phyloP scores from a whole-genome alignment of 2,888 invertebrate species.

The Ochropleura plecta region DNA sequence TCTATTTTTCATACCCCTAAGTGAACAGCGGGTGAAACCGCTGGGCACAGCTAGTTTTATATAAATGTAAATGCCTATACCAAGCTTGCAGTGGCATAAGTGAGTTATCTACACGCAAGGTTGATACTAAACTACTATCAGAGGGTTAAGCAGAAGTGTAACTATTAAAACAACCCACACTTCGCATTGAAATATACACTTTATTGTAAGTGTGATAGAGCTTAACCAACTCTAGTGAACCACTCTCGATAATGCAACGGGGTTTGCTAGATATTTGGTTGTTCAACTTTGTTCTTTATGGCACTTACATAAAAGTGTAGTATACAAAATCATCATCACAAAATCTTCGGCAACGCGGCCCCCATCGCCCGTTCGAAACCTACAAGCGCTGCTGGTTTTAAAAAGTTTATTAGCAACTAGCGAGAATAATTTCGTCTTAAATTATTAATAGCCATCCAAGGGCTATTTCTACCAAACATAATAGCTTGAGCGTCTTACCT shows the following conservation, averaged over 20 bases:
- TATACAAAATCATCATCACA: background rate
- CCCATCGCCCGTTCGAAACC: background rate
- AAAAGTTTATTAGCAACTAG: too few species aligned
- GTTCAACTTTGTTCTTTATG: background rate
- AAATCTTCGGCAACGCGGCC: background rate
- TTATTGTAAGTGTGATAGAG: background rate
- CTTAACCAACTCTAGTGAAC: background rate
- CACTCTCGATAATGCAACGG: background rate
- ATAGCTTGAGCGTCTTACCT: background rate
- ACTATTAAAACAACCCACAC: too few species aligned
- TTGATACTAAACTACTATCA: too few species aligned
- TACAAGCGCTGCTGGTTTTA: too few species aligned
- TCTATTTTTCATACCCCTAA: too few species aligned
- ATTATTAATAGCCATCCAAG: background rate
- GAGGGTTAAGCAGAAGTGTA: too few species aligned
- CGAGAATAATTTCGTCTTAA: too few species aligned
- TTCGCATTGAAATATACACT: background rate
- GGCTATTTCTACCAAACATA: background rate
- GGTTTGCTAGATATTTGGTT: background rate
- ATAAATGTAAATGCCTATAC: too few species aligned
- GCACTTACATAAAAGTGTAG: background rate
- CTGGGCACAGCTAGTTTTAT: too few species aligned
- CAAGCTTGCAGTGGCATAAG: too few species aligned
- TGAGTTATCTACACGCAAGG: too few species aligned
- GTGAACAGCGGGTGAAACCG: too few species aligned